Conservation (phyloP, 1,140 invertebrate species). For the Drosophila funebris region DNA sequence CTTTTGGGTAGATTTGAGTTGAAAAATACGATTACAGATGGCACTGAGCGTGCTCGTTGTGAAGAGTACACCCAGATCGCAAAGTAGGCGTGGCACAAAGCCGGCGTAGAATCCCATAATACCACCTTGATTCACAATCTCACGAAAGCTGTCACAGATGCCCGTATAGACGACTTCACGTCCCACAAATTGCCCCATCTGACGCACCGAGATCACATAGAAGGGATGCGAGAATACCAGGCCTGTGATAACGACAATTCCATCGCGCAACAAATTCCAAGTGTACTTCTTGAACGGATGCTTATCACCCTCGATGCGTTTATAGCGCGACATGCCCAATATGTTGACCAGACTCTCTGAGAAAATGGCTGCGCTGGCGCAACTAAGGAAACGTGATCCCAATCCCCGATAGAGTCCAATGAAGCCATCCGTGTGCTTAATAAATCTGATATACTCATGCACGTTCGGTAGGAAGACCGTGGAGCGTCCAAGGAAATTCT, state of each 20-base stretch:
- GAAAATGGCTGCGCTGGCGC: not conserved
- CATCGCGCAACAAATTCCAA: constrained; percentile 31
- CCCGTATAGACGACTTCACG: constrained; percentile 24
- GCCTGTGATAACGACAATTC: constrained; percentile 32
- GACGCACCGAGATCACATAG: constrained; percentile 53
- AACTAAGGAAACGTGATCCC: constrained; percentile 25
- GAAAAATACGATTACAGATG: constrained; percentile 5
- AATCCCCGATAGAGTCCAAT: constrained; percentile 54
- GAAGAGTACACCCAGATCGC: constrained; percentile 34
- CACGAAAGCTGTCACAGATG: constrained; percentile 2
- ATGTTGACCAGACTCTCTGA: constrained; percentile 29
- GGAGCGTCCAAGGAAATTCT: constrained; percentile 20
- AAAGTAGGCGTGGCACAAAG: constrained; percentile 44
- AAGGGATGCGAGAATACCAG: constrained; percentile 53
- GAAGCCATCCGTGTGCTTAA: constrained; percentile 38
- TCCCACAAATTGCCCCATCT: constrained; percentile 62
- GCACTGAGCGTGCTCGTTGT: constrained; percentile 29
- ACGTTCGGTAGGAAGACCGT: constrained; percentile 40
- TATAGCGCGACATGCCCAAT: constrained; percentile 7
- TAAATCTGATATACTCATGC: constrained; percentile 47
- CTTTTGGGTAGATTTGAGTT: not conserved
- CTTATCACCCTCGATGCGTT: not conserved
- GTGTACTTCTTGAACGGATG: not conserved
- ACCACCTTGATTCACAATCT: not conserved
- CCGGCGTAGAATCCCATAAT: constrained; percentile 42